These are phyloP conservation scores for Poeciliopsis turrubarensis DNA, from an alignment of 2,113 vertebrate species.

Conservation along the genomic window DNA sequence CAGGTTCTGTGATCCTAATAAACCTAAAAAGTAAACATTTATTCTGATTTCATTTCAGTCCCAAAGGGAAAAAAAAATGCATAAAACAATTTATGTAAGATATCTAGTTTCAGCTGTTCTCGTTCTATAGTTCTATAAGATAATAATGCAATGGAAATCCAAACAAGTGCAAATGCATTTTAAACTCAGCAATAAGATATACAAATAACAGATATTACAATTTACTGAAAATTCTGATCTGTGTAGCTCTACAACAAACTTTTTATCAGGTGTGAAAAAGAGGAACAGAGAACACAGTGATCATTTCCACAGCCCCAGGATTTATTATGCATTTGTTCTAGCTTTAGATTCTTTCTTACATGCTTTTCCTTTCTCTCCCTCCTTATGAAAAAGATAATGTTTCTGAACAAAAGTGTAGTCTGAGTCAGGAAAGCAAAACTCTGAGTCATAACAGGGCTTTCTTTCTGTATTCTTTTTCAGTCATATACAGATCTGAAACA, in stretches of 20 bases:
- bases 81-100: too few relatives aligned
- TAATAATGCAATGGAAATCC: too few relatives aligned
- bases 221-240: too few relatives aligned
- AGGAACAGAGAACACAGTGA: conserved; percentile 8
- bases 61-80: too few relatives aligned
- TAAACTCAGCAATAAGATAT: too few relatives aligned
- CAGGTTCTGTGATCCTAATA: too few relatives aligned
- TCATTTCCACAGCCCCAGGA: conserved; percentile 24
- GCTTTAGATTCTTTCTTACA: conserved; percentile 13
- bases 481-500: conserved; percentile 37
- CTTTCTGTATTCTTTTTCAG: conserved; percentile 47
- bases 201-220: too few relatives aligned
- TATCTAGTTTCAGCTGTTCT: too few relatives aligned
- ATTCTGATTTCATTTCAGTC: too few relatives aligned
- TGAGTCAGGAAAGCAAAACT: conserved; percentile 52
- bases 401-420: conserved; percentile 29
- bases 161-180: too few relatives aligned
- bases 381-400: conserved; percentile 16
- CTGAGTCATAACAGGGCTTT: conserved; percentile 50
- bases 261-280: not conserved
- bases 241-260: not conserved
- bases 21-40: too few relatives aligned
- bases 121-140: too few relatives aligned
- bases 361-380: conserved; percentile 12
- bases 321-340: conserved; percentile 24